phyloP scores from a whole-genome alignment of 2,888 invertebrate species.

The Chironomus tentans region DNA sequence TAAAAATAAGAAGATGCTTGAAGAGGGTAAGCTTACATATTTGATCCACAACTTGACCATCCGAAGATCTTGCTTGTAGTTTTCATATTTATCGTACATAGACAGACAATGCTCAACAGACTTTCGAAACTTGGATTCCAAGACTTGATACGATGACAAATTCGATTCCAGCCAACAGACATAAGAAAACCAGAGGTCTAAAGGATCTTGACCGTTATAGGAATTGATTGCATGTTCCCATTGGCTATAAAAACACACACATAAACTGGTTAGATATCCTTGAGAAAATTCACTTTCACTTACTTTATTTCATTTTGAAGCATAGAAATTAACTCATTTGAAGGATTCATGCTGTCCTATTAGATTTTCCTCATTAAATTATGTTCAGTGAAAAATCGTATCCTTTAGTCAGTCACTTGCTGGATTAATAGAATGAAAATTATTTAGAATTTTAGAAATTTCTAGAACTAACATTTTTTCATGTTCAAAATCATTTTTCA shows the following conservation, averaged over 20 bases:
- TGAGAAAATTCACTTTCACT: not conserved
- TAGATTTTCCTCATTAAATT: no score
- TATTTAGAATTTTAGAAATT: no score
- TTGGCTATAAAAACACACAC: conserved; percentile 53
- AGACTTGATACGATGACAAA: conserved; percentile 52
- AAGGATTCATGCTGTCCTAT: not conserved
- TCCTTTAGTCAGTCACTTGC: no score
- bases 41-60: conserved; percentile 85
- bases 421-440: no score
- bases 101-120: conserved; percentile 76
- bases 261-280: not conserved
- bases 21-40: conserved; percentile 59
- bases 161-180: conserved; percentile 84
- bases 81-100: conserved; percentile 68
- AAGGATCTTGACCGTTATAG: conserved; percentile 79
- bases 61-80: conserved; percentile 78
- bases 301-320: conserved; percentile 3
- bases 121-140: conserved; percentile 84
- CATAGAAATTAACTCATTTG: not conserved
- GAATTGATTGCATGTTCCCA: conserved; percentile 75
- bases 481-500: no score
- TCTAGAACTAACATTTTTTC: no score
- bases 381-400: no score
- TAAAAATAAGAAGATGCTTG: not conserved
- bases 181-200: conserved; percentile 84